phyloP scores from a whole-genome alignment of 2,113 vertebrate species.

The Brachypodius melanocephalos region DNA sequence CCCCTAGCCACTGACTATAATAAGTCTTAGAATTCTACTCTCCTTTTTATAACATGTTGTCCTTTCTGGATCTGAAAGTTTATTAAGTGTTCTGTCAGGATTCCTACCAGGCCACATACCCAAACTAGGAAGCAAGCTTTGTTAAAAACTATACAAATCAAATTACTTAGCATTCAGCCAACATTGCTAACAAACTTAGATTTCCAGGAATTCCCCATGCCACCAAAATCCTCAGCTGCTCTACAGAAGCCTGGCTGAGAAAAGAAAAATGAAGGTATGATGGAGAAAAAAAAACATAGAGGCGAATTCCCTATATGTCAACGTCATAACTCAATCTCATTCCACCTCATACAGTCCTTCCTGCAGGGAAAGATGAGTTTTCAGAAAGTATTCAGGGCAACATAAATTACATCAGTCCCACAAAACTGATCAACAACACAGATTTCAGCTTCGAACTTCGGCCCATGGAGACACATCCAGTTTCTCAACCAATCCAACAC shows the following conservation, averaged over 20 bases:
- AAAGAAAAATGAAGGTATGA: background rate
- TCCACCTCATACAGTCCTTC: background rate
- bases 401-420: background rate
- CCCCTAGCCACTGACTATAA: background rate
- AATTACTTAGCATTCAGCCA: conserved; percentile 5
- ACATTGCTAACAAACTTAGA: background rate
- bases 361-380: background rate
- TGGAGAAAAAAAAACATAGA: background rate
- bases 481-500: background rate
- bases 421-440: background rate
- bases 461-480: accelerated
- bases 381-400: accelerated
- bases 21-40: background rate
- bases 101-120: conserved; percentile 10
- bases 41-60: background rate
- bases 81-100: background rate
- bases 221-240: background rate
- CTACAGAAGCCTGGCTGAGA: background rate
- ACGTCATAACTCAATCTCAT: background rate
- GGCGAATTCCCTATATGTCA: background rate
- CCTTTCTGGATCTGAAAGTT: background rate
- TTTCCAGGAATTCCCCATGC: background rate
- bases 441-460: accelerated
- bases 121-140: conserved; percentile 37
- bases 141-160: conserved; percentile 24